Evolutionary conservation across 2,113 vertebrate genomes (phyloP), one percentile per base, ranked within the genome.

Genomic region (Parotia lawesii): DNA sequence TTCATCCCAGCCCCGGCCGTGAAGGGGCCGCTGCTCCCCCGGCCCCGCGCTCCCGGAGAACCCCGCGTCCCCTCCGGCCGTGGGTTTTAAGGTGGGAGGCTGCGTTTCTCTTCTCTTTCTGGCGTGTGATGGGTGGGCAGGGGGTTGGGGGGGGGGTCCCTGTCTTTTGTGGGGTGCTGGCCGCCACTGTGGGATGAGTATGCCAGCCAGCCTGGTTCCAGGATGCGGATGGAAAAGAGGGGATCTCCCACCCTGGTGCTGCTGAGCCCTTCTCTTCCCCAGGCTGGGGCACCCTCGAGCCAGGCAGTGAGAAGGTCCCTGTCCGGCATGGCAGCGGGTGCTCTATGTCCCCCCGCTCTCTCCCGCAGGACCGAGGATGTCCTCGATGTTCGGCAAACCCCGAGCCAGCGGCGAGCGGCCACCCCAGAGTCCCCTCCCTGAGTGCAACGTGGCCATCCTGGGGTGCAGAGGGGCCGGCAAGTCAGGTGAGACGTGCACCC

Each of bases 371-470:
- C n/a, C 6, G 62, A 97, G 73, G 77, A 98, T 99, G 98, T 97
- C 98, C 57, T 96, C 98, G 66, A 98, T 99, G 98, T 99, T 99
- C 47, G 98, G 99, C 73, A 99, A 99, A 90, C 93, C 97, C 60
- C 98, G 98, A 83, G 56, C 71, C 5, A 84, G 96, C 7, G 42
- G 94, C 22, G 97, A 98, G 80, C 89, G 96, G 51, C 94, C 81
- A 8, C 96, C 90, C 27, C 98, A 96, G 76, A 96, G 80, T 47
- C 82, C 94, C 42, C 89, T 97, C 29, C 64, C 95, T 18, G 98
- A 98, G 76, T 98, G 98, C 91, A 98, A 98, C 61, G 85, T 99
- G 93, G 99, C 98, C n/a, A 97, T 99, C 71, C 96, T 99, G 77
- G 99, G 99, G 45, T 98, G 98, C 74, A 97, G 94, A 69, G 99